Conservation (phyloP, 2,888 invertebrate genomes). For the Ennomos quercinarius region DNA sequence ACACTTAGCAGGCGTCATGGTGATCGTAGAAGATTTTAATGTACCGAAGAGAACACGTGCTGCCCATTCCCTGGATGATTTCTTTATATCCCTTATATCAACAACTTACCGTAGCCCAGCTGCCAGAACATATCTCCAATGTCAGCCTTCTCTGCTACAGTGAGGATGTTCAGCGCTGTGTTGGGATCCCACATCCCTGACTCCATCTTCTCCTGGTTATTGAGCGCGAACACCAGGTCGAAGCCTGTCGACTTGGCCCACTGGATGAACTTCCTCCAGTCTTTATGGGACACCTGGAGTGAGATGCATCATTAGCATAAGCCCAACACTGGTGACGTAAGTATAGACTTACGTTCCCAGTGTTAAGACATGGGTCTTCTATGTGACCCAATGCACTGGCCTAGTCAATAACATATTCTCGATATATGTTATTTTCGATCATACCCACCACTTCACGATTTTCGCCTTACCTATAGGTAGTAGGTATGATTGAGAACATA, state of each 20-base stretch:
- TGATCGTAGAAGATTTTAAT: too few relatives aligned
- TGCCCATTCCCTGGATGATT: too few relatives aligned
- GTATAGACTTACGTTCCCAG: too few relatives aligned
- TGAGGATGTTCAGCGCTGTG: slow-evolving; percentile 87
- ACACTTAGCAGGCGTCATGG: too few relatives aligned
- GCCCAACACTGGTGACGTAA: too few relatives aligned
- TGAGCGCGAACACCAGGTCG: slow-evolving; percentile 89
- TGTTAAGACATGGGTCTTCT: background rate
- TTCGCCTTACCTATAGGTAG: too few relatives aligned
- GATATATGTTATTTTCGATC: too few relatives aligned
- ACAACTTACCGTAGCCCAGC: slow-evolving; percentile 87
- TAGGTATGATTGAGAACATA: slow-evolving; percentile 1
- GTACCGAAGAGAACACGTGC: too few relatives aligned
- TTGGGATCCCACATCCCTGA: slow-evolving; percentile 89
- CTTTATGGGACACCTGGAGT: slow-evolving; percentile 33
- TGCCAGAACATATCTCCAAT: slow-evolving; percentile 90
- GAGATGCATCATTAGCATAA: background rate
- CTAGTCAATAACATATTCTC: too few relatives aligned
- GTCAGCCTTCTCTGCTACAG: slow-evolving; percentile 87
- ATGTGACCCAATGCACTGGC: too few relatives aligned
- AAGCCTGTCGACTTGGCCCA: slow-evolving; percentile 86
- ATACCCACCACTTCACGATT: too few relatives aligned
- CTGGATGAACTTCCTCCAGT: slow-evolving; percentile 67
- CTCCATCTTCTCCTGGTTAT: slow-evolving; percentile 80
- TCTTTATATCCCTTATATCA: too few relatives aligned